These are phyloP conservation scores for Euproctis similis DNA, from an alignment of 2,888 invertebrate species.

Conservation along the genomic window DNA sequence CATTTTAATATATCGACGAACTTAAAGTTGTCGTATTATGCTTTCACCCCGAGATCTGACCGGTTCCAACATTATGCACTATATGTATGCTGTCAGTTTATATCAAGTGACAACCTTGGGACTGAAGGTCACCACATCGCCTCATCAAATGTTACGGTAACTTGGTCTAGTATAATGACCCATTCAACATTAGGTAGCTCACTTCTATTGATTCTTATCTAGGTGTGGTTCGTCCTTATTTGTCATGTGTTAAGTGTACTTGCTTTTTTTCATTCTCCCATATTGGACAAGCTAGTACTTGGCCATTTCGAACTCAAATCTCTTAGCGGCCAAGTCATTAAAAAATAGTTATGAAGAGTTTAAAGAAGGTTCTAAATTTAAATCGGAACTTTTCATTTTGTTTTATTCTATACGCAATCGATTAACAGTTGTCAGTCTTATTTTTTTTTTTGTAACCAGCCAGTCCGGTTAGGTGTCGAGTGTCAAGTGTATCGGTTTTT, in stretches of 20 bases:
- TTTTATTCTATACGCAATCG: too few species aligned
- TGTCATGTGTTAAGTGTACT: too few species aligned
- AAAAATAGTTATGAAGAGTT: too few species aligned
- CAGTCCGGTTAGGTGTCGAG: slow-evolving; percentile 2
- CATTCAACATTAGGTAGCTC: slow-evolving; percentile 19
- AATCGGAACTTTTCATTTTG: too few species aligned
- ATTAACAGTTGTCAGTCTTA: too few species aligned
- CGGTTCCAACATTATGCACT: slow-evolving; percentile 34
- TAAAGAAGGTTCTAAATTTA: too few species aligned
- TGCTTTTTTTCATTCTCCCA: too few species aligned
- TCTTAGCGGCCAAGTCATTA: too few species aligned
- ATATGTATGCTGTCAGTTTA: slow-evolving; percentile 24
- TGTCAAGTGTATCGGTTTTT: slow-evolving; percentile 3
- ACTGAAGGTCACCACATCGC: slow-evolving; percentile 26
- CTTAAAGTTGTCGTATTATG: too few species aligned
- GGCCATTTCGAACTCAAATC: too few species aligned
- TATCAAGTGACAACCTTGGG: slow-evolving; percentile 34
- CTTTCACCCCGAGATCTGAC: slow-evolving; percentile 23
- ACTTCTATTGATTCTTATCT: slow-evolving; percentile 24
- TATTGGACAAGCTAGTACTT: too few species aligned
- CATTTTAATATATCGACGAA: neutral
- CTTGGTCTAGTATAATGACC: slow-evolving; percentile 26
- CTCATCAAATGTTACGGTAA: slow-evolving; percentile 25
- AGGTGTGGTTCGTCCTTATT: slow-evolving; percentile 12
- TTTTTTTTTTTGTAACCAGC: slow-evolving; percentile 1